A percentile compares a stretch with the other conserved stretches of the same genome.
phyloP scores from a whole-genome alignment of 64 coral and sea anemone genomes.

The Anthopleura sola region DNA sequence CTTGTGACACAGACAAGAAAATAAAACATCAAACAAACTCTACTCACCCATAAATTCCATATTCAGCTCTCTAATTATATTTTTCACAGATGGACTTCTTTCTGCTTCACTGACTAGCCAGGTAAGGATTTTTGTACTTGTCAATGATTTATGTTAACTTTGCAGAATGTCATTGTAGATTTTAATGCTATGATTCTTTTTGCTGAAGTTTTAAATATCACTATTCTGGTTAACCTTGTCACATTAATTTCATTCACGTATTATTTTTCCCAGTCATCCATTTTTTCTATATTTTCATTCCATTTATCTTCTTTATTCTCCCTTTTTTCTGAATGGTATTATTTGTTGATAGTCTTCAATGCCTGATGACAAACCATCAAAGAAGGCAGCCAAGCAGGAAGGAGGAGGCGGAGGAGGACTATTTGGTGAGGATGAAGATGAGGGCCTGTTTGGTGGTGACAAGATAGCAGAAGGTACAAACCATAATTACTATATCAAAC shows the following conservation, averaged over 20 bases:
- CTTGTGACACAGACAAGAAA: too few relatives aligned
- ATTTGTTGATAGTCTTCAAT: neutral
- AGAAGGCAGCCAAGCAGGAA: conserved; percentile 12
- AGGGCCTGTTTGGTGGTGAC: conserved; percentile 60
- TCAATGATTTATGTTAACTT: too few relatives aligned
- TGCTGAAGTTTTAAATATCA: too few relatives aligned
- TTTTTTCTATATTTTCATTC: neutral
- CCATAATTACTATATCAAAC: neutral
- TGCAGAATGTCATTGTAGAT: too few relatives aligned
- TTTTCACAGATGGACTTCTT: conserved; percentile 7
- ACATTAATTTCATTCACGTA: too few relatives aligned
- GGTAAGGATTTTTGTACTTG: neutral
- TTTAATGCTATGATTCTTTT: too few relatives aligned
- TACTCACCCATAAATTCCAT: too few relatives aligned
- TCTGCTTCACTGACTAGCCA: neutral
- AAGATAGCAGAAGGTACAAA: conserved; percentile 34
- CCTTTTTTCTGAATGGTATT: neutral
- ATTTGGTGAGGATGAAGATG: conserved; percentile 88
- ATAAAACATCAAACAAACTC: too few relatives aligned
- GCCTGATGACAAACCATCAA: neutral
- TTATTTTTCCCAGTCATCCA: neutral
- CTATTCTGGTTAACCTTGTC: too few relatives aligned
- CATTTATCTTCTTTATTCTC: neutral
- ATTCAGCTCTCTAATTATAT: too few relatives aligned
- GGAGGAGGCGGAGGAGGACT: conserved; percentile 48